Base-by-base conservation (phyloP, 2,797 vertebrate genomes). In the Bradypodion ventrale region DNA sequence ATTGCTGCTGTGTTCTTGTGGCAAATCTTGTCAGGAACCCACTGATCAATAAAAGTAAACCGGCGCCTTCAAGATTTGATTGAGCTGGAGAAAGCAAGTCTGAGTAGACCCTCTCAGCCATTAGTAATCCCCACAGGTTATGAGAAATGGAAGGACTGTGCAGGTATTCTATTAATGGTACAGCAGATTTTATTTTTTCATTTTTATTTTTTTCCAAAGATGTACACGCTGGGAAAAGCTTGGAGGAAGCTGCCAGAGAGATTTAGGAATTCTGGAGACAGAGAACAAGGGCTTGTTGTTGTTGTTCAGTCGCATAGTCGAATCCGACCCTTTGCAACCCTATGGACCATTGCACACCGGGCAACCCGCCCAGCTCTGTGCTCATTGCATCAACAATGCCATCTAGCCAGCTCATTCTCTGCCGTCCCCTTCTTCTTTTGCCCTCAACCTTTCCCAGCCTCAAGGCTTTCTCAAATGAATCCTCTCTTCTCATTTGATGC, bases 111-210 rank as follows among this genome's bases (percentile, higher is more conserved):
- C 89, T 90, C 88, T 87, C 69, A 59, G 89, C 95, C 92, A 94
- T 95, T 96, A 95, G 93, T 92, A 95, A 94, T 94, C 94, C 94
- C 94, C 94, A 66, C 93, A 92, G 95, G 94, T 95, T 94, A 94
- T 74, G 7, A 93, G 92, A 94, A 93, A 95, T 91, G 92, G 93
- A 95, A 94, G 90, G 92, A 94, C 92, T 91, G 88, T 83, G 89
- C 94, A 94, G 92, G 94, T 95, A 93, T 59, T 73, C 19, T 69
- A 69, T 69, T 52, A 68, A 68, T 68, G 86, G 90, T 92, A 90
- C 83, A 85, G 60, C 86, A 87, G 87, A 83, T 90, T 89, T 87
- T 89, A 83, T 90, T 89, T 87, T 89, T n/a, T n/a, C n/a, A n/a
- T n/a, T n/a, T n/a, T 84, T n/a, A n/a, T n/a, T n/a, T n/a, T n/a